Base-by-base conservation (phyloP, 2,797 vertebrate species). In the Rhinatrema bivittatum region DNA sequence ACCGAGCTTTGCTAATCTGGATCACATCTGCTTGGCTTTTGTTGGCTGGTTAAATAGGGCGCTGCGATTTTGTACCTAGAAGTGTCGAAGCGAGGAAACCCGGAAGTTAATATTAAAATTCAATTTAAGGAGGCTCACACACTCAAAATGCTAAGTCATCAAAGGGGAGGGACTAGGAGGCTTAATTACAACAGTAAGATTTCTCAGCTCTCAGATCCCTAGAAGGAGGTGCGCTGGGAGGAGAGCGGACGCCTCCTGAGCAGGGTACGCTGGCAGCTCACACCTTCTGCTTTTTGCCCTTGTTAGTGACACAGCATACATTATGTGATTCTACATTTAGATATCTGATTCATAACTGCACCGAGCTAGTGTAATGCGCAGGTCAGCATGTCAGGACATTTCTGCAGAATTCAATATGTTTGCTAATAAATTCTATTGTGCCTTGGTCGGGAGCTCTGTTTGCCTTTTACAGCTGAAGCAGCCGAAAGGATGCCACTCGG, bases 111-210 rank as follows among this genome's bases (percentile, higher is more conserved):
- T 50, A 20, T 39, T 25, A 42, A 38, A 37, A 32, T 39, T 12
- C 37, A 39, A 28, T 47, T 41, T 42, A 43, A 62, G 19, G 32
- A 46, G 36, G 42, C 37, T 45, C 33, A 41, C 36, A 16, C 39
- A 18, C 44, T 32, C 32, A 50, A 53, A 62, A 50, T 52, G 68
- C 58, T 48, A 29, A 63, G 65, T 64, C 61, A 68, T 59, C 42
- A 50, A 51, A 43, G 47, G 54, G 56, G 49, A 30, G 46, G 51
- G 24, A 32, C 43, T 33, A 32, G 23, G 13, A 21, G 24, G 21
- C 29, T 25, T 32, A 33, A 53, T 41, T 32, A 32, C 22, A 10
- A 22, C 9, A 40, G 10, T 13, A 11, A 31, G 18, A 14, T 15
- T 13, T 35, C 9, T 21, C 24, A 5, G 36, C 26, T 16, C 26